Conservation (phyloP, 1,140 invertebrate species). For the Neodiprion lecontei region DNA sequence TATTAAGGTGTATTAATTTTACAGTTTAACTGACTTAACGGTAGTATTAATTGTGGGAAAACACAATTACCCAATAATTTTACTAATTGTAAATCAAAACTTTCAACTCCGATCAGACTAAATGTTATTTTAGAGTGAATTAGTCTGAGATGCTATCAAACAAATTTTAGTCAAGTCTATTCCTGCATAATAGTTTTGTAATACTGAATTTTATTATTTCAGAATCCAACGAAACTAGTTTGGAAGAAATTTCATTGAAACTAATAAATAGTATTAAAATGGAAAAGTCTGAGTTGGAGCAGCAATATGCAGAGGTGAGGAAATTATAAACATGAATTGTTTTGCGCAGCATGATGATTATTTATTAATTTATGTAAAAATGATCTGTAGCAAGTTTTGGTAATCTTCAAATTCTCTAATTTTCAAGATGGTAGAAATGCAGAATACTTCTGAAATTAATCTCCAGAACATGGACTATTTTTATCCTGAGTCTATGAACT, state of each 20-base stretch:
- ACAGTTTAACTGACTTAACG: conserved; percentile 60
- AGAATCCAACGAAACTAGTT: conserved; percentile 66
- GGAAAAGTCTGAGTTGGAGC: conserved; percentile 71
- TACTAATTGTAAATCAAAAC: conserved; percentile 43
- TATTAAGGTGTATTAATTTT: conserved; percentile 2
- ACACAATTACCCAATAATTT: conserved; percentile 61
- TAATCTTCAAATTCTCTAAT: conserved; percentile 23
- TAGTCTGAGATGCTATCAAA: no score
- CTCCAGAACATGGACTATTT: conserved; percentile 71
- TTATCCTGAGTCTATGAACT: conserved; percentile 69
- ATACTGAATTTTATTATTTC: conserved; percentile 39
- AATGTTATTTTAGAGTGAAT: conserved; percentile 53
- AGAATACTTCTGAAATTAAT: conserved; percentile 63
- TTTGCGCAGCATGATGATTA: neutral
- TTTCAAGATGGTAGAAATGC: conserved; percentile 67
- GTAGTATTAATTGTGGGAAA: conserved; percentile 67
- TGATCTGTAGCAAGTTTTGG: neutral
- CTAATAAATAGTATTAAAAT: conserved; percentile 72
- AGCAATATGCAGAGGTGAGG: conserved; percentile 66
- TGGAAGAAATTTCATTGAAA: conserved; percentile 80
- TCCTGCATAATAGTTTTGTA: conserved; percentile 28
- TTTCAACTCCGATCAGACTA: conserved; percentile 25
- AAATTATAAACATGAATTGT: conserved; percentile 14
- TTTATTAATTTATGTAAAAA: conserved; percentile 1
- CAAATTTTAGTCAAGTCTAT: no score